Base-by-base conservation (phyloP, 2,888 invertebrate genomes). In the Hypselothyrea guttata region DNA sequence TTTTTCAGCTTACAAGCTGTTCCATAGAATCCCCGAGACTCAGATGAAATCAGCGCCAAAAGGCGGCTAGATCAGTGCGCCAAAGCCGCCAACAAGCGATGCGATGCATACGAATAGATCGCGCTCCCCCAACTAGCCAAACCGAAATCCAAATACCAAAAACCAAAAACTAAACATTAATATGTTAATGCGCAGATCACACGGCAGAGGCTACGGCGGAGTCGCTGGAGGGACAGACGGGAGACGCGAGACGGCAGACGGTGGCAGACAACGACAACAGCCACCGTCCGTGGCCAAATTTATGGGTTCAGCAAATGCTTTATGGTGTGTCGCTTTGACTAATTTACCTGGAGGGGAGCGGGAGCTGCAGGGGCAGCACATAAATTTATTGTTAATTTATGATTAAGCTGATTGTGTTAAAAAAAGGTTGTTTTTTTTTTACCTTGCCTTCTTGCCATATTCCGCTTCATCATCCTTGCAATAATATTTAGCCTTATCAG, bases 301-400 rank as follows among this genome's bases (percentile, higher is more conserved):
- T 88, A 89, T 88, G 86, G 75, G 86, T 84, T 85, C 87, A 85
- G 54, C 71, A 73, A 87, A 89, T 88, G 89, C 87, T 89, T 88
- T 88, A 88, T 88, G 88, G 85, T 78, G 87, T 88, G 88, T 86
- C 83, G 81, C 75, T 86, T 86, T 86, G 86, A 86, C 86, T 88
- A 88, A 88, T 88, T 88, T 88, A 88, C 86, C 84, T 88, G 84
- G 56, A 62, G 47, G 66, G 70, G 57, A 52, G 73, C 59, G 53
- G 68, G 44, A 55, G 67, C 22, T 7, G n/a, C 5, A 64, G 75
- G 75, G 62, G 51, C 65, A 66, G 54, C 65, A 67, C 70, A 77
- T 78, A 58, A 71, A 69, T 74, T 76, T 69, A 81, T 85, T 57
- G 65, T 85, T 72, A 83, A 83, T 83, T 76, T 83, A 76, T 84